Percentiles rank a stretch among this genome's conserved stretches.
phyloP scores from a whole-genome alignment of 2,888 invertebrate genomes.

The Venusia cambrica region DNA sequence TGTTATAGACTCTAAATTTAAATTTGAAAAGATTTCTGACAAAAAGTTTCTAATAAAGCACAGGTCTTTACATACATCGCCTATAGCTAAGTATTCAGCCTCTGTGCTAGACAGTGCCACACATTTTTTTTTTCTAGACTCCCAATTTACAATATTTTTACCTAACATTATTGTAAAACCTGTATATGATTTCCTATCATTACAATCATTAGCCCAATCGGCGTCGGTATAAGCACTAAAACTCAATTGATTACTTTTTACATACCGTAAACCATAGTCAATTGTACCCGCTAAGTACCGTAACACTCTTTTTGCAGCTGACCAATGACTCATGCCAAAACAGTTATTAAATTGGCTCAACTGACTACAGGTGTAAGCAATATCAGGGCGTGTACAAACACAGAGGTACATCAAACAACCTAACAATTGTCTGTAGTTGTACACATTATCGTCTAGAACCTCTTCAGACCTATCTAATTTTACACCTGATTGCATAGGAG shows the following conservation, averaged over 20 bases:
- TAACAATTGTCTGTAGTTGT: too few relatives aligned
- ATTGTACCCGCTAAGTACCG: not conserved
- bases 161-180: too few relatives aligned
- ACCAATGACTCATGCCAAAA: not conserved
- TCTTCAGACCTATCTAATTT: too few relatives aligned
- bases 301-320: not conserved
- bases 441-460: too few relatives aligned
- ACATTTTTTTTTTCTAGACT: not conserved
- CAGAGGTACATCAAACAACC: constrained; percentile 1
- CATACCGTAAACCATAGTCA: constrained; percentile 1
- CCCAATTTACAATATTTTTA: not conserved
- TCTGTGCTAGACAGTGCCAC: not conserved
- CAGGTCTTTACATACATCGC: too few relatives aligned
- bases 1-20: not conserved
- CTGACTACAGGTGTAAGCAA: not conserved
- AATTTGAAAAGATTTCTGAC: constrained; percentile 2
- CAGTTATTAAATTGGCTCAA: not conserved
- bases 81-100: too few relatives aligned
- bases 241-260: not conserved
- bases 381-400: too few relatives aligned
- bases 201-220: constrained; percentile 4
- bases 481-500: too few relatives aligned
- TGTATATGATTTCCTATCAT: not conserved
- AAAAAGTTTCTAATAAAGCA: constrained; percentile 4
- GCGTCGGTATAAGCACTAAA: constrained; percentile 1